Base-by-base conservation (phyloP, 1,140 invertebrate species). In the Calephelis nemesis region DNA sequence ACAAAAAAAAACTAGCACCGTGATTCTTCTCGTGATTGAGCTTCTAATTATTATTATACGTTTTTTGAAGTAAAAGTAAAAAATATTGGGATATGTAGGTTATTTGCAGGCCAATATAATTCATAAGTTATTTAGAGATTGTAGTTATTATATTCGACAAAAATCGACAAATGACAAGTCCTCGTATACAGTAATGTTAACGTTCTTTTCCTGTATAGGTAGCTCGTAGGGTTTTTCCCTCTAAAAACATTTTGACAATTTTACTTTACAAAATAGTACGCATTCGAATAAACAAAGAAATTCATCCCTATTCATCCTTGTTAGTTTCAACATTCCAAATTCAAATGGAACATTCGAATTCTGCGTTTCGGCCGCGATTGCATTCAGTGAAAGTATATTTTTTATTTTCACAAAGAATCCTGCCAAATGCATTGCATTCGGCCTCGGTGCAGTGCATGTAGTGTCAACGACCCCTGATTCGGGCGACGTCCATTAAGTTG, bases 401-500 rank as follows among this genome's bases (percentile, higher is more conserved):
- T 79, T 82, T 60, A 60, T 83, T 83, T 82, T 81, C 77, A 72
- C 71, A 77, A 76, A 77, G 76, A 79, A 77, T 82, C 83, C 84
- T 84, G 81, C 81, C 85, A 80, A 85, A 84, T 85, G 83, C 83
- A 82, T 72, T 68, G 73, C 74, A 78, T 78, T 83, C 81, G 78
- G 86, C 82, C 83, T 84, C 84, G 84, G 74, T 72, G 77, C 79
- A 65, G 70, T 75, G 72, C 73, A 71, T 68, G 69, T 75, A 60
- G 71, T 76, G 77, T 84, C 82, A 81, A 73, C 74, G 83, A 85
- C 78, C 84, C 70, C 79, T 72, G 72, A 83, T 89, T 87, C 81
- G 87, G 81, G 77, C 82, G 81, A 74, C 77, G 78, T 77, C 77
- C 79, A 85, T 83, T 84, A 72, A 75, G 82, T 87, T 89, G 83